Evolutionary conservation across 2,113 vertebrate species (phyloP).

Genomic region (Xenopus tropicalis): UCB_Xtro_10.0 CM004444.2:123169501-123170000

Average conservation of each 20-base stretch:
- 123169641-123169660: constrained; percentile 83
- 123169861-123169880: neutral
- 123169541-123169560: too few species aligned
- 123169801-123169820: neutral
- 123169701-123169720: constrained; percentile 89
- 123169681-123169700: constrained; percentile 84
- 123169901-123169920: neutral
- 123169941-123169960: neutral
- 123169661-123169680: constrained; percentile 86
- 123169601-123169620: constrained; percentile 92
- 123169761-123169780: constrained; percentile 55
- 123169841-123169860: neutral
- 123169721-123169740: constrained; percentile 88
- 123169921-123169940: neutral
- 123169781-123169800: constrained; percentile 46
- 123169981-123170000: neutral
- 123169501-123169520: too few species aligned
- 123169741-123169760: constrained; percentile 85
- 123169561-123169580: too few species aligned
- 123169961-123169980: neutral
- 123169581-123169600: constrained; percentile 56
- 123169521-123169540: too few species aligned
- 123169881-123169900: constrained; percentile 1
- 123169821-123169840: neutral
- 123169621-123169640: constrained; percentile 85